phyloP scores from a whole-genome alignment of 1,140 invertebrate species.

The Branchinecta lynchi region DNA sequence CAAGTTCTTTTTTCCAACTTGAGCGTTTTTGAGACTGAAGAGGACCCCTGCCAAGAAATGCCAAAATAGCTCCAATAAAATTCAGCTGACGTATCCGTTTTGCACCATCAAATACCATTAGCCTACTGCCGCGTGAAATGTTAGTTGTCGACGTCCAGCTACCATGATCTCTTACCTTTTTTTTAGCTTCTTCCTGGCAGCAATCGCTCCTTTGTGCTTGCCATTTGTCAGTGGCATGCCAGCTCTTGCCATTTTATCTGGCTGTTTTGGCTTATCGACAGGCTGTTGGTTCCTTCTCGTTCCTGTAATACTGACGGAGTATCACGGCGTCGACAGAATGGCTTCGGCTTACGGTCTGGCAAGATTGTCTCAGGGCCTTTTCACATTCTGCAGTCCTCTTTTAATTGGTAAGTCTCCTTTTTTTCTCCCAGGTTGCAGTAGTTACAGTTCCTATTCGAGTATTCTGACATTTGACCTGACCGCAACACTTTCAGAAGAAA shows the following conservation, averaged over 20 bases:
- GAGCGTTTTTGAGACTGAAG: no score
- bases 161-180: conserved; percentile 18
- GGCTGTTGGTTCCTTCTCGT: conserved; percentile 57
- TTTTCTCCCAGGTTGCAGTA: no score
- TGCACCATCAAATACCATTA: no score
- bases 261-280: conserved; percentile 49
- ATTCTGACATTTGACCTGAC: no score
- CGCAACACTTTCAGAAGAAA: no score
- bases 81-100: no score
- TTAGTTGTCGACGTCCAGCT: no score
- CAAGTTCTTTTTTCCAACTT: no score
- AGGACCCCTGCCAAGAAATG: no score
- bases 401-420: conserved; percentile 41
- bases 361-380: conserved; percentile 54
- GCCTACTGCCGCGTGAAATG: no score
- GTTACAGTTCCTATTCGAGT: no score
- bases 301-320: conserved; percentile 50
- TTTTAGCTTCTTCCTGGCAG: conserved; percentile 48
- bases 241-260: conserved; percentile 40
- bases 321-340: conserved; percentile 52
- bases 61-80: no score
- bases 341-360: conserved; percentile 55
- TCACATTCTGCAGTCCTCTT: conserved; percentile 51
- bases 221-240: conserved; percentile 46
- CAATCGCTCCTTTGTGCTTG: conserved; percentile 44